Conservation (phyloP, 2,113 vertebrate species). For the Paraplagusia blochii region DNA sequence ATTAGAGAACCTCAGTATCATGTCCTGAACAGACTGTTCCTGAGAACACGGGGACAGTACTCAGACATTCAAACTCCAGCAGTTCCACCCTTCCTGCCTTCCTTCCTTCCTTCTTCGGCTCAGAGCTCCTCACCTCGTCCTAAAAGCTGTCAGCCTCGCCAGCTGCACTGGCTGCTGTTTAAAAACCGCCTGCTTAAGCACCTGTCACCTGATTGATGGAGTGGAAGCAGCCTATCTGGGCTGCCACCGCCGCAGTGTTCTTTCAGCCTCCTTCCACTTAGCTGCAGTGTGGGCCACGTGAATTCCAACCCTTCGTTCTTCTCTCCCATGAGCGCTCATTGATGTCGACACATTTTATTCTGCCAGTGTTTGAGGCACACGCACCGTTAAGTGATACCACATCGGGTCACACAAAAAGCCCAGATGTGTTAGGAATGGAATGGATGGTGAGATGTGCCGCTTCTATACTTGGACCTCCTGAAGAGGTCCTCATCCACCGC, state of each 20-base stretch:
- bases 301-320: constrained; percentile 1
- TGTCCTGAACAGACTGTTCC: too few relatives aligned
- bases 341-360: constrained; percentile 1
- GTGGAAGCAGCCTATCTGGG: constrained; percentile 49
- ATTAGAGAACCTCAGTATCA: too few relatives aligned
- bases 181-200: constrained; percentile 33
- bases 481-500: constrained; percentile 55
- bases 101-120: constrained; percentile 24
- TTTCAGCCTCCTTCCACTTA: constrained; percentile 7
- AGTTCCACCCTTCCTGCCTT: constrained; percentile 29
- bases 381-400: background rate
- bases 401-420: constrained; percentile 45
- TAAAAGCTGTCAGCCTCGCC: constrained; percentile 53
- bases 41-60: constrained; percentile 4
- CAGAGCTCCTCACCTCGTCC: constrained; percentile 25
- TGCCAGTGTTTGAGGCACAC: constrained; percentile 3
- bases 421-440: constrained; percentile 60
- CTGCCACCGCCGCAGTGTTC: constrained; percentile 19
- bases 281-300: constrained; percentile 22
- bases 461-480: constrained; percentile 54
- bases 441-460: constrained; percentile 34
- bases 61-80: constrained; percentile 26
- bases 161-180: constrained; percentile 35
- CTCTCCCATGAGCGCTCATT: constrained; percentile 8
- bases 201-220: constrained; percentile 63